Percentiles rank a stretch among this genome's conserved stretches.
Conservation (phyloP, 2,888 invertebrate genomes). For the Halictus ligatus region DNA sequence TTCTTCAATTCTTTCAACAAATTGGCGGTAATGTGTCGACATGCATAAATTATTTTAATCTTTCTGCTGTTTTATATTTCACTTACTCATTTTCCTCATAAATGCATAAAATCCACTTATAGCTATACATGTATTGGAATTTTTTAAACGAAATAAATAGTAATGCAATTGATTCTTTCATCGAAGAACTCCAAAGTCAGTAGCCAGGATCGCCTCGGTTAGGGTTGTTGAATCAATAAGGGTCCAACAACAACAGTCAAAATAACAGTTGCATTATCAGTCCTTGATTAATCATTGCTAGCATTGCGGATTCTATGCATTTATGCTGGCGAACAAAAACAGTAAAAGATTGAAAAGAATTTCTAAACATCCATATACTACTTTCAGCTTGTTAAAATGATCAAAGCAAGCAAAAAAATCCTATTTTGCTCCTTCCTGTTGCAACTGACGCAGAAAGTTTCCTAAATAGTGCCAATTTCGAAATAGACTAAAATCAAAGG, state of each 20-base stretch:
- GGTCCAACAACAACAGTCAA: background rate
- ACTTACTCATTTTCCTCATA: background rate
- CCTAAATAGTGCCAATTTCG: no score
- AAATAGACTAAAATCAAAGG: background rate
- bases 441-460: background rate
- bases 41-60: background rate
- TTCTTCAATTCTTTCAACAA: background rate
- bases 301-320: background rate
- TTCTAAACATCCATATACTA: background rate
- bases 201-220: background rate
- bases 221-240: background rate
- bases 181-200: background rate
- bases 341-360: background rate
- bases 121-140: background rate
- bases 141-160: background rate
- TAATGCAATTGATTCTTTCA: no score
- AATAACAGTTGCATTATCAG: background rate
- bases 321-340: background rate
- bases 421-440: background rate
- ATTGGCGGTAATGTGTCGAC: background rate
- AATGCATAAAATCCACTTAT: background rate
- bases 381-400: background rate
- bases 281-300: background rate
- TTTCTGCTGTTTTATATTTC: background rate
- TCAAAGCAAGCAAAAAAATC: background rate